phyloP scores from a whole-genome alignment of 2,797 vertebrate species.

The Eulemur albifrons region DNA sequence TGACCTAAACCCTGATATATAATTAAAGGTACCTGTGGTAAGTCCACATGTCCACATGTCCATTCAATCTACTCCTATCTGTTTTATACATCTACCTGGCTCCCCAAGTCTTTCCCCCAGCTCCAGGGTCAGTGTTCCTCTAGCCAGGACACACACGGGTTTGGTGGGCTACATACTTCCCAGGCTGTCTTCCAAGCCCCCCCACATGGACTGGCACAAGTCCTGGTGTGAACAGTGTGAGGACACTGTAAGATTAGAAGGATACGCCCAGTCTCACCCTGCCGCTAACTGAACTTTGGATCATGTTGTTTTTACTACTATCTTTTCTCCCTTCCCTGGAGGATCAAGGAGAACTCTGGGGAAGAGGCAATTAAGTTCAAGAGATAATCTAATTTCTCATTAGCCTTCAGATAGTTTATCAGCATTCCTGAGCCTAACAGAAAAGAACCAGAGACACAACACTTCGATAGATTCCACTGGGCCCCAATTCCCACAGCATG shows the following conservation, averaged over 20 bases:
- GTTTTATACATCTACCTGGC: not conserved
- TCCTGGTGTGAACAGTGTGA: not conserved
- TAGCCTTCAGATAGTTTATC: not conserved
- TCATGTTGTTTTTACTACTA: not conserved
- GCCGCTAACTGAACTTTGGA: not conserved
- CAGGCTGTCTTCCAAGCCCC: not conserved
- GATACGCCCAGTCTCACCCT: accelerated
- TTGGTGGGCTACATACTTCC: not conserved
- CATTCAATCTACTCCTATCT: not conserved
- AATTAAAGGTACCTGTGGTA: not conserved
- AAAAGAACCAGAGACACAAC: not conserved
- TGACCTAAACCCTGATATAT: not conserved
- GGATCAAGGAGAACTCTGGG: not conserved
- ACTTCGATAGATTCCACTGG: not conserved
- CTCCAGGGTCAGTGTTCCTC: not conserved
- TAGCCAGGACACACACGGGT: not conserved
- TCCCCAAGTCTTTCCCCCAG: not conserved
- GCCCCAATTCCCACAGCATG: not conserved
- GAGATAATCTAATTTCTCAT: not conserved
- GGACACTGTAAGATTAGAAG: not conserved
- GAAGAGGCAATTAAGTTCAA: not conserved
- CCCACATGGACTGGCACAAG: accelerated
- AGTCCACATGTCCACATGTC: not conserved
- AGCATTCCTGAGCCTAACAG: not conserved
- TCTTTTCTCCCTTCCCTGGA: not conserved